Evolutionary conservation across 2,797 vertebrate genomes (phyloP).

Genomic region (Alosa sapidissima): DNA sequence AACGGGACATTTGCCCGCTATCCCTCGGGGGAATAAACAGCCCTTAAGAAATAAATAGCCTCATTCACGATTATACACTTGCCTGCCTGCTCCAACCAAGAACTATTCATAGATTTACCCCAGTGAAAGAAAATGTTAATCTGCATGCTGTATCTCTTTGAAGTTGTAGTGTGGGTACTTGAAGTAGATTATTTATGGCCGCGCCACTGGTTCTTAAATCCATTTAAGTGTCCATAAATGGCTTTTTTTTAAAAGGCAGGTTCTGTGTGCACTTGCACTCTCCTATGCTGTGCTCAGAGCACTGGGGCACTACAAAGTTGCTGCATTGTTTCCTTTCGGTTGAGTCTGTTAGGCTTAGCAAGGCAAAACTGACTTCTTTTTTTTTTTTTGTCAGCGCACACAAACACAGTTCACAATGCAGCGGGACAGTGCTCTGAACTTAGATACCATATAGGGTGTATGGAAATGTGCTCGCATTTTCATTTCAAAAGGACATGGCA

Average conservation of each 20-base stretch:
- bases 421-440: neutral
- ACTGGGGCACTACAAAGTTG: constrained; percentile 22
- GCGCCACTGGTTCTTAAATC: constrained; percentile 68
- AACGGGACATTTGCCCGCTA: constrained; percentile 17
- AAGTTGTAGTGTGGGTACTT: constrained; percentile 70
- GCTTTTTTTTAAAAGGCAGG: constrained; percentile 42
- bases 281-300: constrained; percentile 34
- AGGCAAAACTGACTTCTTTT: constrained; percentile 43
- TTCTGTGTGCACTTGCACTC: constrained; percentile 49
- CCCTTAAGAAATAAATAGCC: constrained; percentile 51
- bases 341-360: constrained; percentile 52
- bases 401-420: neutral
- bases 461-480: constrained; percentile 52
- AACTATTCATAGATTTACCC: constrained; percentile 70
- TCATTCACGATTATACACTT: constrained; percentile 46
- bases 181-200: constrained; percentile 76
- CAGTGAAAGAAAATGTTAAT: constrained; percentile 70
- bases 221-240: constrained; percentile 56
- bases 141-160: constrained; percentile 71
- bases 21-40: constrained; percentile 51
- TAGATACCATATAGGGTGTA: neutral
- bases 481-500: constrained; percentile 62
- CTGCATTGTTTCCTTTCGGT: constrained; percentile 22
- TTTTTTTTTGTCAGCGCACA: neutral
- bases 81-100: neutral